Percentiles rank a stretch among this genome's conserved stretches.
phyloP scores from a whole-genome alignment of 2,797 vertebrate species.

The Hafferia zeledoni region DNA sequence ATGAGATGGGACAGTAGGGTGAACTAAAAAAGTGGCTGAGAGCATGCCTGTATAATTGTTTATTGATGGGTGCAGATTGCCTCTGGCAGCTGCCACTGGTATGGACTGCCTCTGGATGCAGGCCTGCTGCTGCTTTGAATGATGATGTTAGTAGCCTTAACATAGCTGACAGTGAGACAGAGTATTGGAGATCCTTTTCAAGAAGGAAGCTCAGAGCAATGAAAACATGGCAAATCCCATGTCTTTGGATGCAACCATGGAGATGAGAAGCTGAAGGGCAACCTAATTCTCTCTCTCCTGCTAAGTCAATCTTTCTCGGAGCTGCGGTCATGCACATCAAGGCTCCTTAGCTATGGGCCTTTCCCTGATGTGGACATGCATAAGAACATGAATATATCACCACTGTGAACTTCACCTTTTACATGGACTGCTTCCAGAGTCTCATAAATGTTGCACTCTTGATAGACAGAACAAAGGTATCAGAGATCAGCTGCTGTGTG shows the following conservation, averaged over 20 bases:
- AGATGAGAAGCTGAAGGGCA: background rate
- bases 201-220: background rate
- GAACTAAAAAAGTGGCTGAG: background rate
- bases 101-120: background rate
- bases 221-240: background rate
- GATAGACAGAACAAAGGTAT: background rate
- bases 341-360: background rate
- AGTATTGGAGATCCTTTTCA: background rate
- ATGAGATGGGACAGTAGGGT: background rate
- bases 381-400: background rate
- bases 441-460: rapidly evolving
- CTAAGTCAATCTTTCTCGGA: background rate
- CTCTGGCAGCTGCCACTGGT: background rate
- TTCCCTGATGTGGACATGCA: background rate
- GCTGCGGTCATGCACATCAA: background rate
- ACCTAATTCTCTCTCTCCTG: background rate
- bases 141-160: background rate
- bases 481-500: background rate
- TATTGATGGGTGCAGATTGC: background rate
- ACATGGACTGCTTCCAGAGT: background rate
- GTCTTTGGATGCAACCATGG: background rate
- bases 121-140: background rate
- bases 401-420: background rate
- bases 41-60: background rate
- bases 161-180: background rate